These are phyloP conservation scores for Helicorthomorpha holstii DNA, from an alignment of 1,140 invertebrate genomes.

Conservation along the genomic window DNA sequence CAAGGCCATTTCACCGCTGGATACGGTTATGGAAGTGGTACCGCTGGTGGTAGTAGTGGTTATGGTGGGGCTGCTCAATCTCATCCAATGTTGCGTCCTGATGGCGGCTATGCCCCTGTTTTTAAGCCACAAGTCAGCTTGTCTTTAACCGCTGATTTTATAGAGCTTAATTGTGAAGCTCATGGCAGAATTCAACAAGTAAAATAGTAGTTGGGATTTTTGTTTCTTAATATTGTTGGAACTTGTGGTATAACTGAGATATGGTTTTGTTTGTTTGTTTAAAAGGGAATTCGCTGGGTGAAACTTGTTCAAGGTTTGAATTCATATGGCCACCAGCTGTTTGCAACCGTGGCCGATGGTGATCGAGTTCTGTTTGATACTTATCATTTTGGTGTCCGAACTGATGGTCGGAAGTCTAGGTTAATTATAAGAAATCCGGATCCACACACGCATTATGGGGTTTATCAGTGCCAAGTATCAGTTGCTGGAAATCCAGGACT, in stretches of 20 bases:
- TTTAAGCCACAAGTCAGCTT: conserved; percentile 1
- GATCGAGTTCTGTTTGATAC: neutral
- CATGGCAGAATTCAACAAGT: neutral
- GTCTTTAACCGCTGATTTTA: conserved; percentile 1
- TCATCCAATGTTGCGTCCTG: no score
- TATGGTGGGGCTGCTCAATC: no score
- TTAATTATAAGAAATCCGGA: conserved; percentile 5
- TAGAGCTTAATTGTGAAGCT: conserved; percentile 3
- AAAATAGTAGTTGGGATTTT: neutral
- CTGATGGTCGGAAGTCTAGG: conserved; percentile 3
- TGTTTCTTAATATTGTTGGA: neutral
- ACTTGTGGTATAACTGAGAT: neutral
- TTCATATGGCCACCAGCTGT: neutral
- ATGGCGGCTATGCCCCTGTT: conserved; percentile 3
- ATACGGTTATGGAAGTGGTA: no score
- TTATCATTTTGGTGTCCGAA: conserved; percentile 3
- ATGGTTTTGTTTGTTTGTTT: neutral
- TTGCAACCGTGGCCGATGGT: conserved; percentile 4
- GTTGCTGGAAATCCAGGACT: conserved; percentile 1
- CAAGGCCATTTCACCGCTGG: no score
- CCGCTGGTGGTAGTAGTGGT: no score
- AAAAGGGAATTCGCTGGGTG: conserved; percentile 4
- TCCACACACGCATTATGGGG: conserved; percentile 4
- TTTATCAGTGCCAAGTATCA: conserved; percentile 4
- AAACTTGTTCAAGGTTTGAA: conserved; percentile 1